Evolutionary conservation across 2,113 vertebrate genomes (phyloP).

Genomic region (Maccullochella peelii): DNA sequence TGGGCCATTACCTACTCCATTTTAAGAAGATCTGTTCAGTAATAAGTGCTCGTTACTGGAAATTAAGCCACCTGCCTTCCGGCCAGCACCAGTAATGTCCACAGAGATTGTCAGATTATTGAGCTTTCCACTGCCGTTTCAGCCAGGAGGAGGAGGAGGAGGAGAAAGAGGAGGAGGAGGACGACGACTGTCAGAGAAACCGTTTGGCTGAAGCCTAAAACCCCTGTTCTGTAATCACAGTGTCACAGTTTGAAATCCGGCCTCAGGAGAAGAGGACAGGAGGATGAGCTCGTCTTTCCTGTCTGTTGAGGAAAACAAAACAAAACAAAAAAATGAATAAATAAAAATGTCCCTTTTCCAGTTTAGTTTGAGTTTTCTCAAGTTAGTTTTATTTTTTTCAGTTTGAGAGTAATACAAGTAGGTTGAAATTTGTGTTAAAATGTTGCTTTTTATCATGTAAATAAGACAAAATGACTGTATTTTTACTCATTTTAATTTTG

Average conservation of each 20-base stretch:
- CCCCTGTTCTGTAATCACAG: neutral
- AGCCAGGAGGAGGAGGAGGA: neutral
- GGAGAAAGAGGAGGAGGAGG: neutral
- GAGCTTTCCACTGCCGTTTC: slow-evolving; percentile 27
- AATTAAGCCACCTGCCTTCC: slow-evolving; percentile 73
- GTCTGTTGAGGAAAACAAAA: neutral
- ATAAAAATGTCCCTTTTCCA: no score
- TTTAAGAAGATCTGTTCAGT: slow-evolving; percentile 68
- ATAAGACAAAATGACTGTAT: no score
- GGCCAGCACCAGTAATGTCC: slow-evolving; percentile 54
- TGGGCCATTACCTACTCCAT: slow-evolving; percentile 71
- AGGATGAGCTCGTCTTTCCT: no score
- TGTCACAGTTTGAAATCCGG: neutral
- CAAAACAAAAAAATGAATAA: neutral
- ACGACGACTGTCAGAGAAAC: neutral
- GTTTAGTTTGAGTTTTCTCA: no score
- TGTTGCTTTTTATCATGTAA: no score
- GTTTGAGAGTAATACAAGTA: no score
- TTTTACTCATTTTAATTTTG: no score
- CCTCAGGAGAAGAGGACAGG: neutral
- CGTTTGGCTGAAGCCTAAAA: neutral
- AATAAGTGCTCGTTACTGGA: slow-evolving; percentile 69
- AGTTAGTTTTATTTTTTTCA: no score
- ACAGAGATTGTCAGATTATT: slow-evolving; percentile 62
- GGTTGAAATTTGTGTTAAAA: no score